Conservation (phyloP, 1,140 invertebrate genomes). For the Lutraria rhynchaena region DNA sequence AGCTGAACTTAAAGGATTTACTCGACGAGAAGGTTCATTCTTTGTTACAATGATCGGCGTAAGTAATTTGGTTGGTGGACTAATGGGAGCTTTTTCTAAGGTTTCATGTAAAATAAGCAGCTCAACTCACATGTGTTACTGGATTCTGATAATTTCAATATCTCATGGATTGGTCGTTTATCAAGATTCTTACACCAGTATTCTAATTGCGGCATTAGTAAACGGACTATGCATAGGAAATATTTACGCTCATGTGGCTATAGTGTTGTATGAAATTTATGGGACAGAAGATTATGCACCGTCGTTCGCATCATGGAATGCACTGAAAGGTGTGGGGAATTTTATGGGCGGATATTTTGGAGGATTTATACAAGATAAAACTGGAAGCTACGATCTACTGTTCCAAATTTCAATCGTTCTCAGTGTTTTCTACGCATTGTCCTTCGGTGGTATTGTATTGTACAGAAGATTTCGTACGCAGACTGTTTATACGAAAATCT, state of each 20-base stretch:
- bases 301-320: constrained; percentile 40
- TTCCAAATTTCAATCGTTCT: constrained; percentile 34
- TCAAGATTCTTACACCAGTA: constrained; percentile 7
- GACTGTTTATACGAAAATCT: no score
- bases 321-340: constrained; percentile 42
- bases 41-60: constrained; percentile 31
- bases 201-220: constrained; percentile 16
- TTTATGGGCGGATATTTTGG: constrained; percentile 40
- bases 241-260: constrained; percentile 42
- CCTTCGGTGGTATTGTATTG: constrained; percentile 24
- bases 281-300: constrained; percentile 47
- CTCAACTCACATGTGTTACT: constrained; percentile 33
- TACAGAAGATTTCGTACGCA: constrained; percentile 3
- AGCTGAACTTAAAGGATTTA: constrained; percentile 25
- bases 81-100: constrained; percentile 26
- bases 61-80: constrained; percentile 26
- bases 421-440: constrained; percentile 37
- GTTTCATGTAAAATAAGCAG: constrained; percentile 26
- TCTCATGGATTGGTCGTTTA: constrained; percentile 36
- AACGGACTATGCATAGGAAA: constrained; percentile 46
- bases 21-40: constrained; percentile 26
- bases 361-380: constrained; percentile 23
- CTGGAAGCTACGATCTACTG: constrained; percentile 40
- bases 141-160: not conserved
- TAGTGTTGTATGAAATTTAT: constrained; percentile 40